Evolutionary conservation across 2,797 vertebrate species (phyloP).

Genomic region (Pachyuromys duprasi): DNA sequence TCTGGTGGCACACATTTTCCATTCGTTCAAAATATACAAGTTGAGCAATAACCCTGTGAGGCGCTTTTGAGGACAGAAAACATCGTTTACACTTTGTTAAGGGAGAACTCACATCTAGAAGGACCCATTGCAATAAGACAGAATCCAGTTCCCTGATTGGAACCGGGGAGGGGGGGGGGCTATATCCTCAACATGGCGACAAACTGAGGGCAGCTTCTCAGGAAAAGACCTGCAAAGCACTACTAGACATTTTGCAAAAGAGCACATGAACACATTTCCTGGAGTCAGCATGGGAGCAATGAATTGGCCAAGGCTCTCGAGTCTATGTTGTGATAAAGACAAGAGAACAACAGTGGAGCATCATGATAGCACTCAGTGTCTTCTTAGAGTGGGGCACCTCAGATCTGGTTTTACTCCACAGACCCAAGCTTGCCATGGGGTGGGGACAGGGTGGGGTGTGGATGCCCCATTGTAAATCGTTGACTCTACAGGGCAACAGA

Average conservation of each 20-base stretch:
- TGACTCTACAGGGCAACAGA: not conserved
- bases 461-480: not conserved
- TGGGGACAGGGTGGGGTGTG: not conserved
- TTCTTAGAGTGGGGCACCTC: rapidly evolving
- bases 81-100: not conserved
- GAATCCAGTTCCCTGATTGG: not conserved
- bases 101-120: not conserved
- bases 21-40: conserved; percentile 25
- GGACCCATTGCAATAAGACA: not conserved
- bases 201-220: not conserved
- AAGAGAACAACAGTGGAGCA: not conserved
- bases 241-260: not conserved
- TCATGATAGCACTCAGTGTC: not conserved
- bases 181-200: not conserved
- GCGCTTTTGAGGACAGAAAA: not conserved
- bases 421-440: not conserved
- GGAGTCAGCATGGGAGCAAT: not conserved
- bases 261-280: not conserved
- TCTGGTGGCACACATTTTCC: not conserved
- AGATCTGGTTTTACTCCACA: not conserved
- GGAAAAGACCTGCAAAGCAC: not conserved
- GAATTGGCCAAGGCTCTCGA: not conserved
- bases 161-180: not conserved
- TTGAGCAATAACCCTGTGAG: not conserved
- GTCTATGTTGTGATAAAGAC: not conserved